Evolutionary conservation across 2,888 invertebrate species (phyloP).

Genomic region (Pammene fasciana): DNA sequence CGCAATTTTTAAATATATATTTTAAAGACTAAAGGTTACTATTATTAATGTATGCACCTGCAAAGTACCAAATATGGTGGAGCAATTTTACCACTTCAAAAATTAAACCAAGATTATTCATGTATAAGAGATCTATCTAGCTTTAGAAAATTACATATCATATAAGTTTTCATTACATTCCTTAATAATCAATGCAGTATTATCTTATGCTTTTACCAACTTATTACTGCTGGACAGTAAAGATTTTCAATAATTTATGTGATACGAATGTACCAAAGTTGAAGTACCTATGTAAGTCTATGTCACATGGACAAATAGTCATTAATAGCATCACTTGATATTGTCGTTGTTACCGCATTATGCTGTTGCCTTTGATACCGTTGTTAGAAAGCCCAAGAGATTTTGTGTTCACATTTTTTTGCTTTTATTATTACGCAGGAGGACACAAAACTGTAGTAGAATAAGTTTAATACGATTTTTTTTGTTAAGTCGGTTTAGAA

Average conservation of each 20-base stretch:
- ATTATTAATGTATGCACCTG: no score
- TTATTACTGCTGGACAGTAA: conserved; percentile 35
- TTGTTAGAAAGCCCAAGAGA: neutral
- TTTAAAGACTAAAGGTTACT: no score
- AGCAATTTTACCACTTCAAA: no score
- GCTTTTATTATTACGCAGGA: conserved; percentile 9
- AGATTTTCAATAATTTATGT: conserved; percentile 9
- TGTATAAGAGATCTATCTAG: no score
- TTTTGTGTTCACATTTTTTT: neutral
- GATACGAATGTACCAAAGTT: conserved; percentile 39
- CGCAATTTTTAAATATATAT: no score
- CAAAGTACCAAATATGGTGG: no score
- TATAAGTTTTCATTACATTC: neutral
- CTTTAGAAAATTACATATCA: no score
- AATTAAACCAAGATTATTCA: no score
- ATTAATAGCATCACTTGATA: neutral
- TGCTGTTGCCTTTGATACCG: neutral
- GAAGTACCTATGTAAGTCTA: conserved; percentile 1
- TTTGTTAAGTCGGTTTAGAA: neutral
- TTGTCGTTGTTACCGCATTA: no score
- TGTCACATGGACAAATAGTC: neutral
- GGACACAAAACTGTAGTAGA: conserved; percentile 20
- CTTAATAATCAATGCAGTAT: conserved; percentile 15
- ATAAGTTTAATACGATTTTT: neutral
- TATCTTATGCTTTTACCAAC: conserved; percentile 2